Conservation (phyloP, 2,113 vertebrate species). For the Neolamprologus toae region DNA sequence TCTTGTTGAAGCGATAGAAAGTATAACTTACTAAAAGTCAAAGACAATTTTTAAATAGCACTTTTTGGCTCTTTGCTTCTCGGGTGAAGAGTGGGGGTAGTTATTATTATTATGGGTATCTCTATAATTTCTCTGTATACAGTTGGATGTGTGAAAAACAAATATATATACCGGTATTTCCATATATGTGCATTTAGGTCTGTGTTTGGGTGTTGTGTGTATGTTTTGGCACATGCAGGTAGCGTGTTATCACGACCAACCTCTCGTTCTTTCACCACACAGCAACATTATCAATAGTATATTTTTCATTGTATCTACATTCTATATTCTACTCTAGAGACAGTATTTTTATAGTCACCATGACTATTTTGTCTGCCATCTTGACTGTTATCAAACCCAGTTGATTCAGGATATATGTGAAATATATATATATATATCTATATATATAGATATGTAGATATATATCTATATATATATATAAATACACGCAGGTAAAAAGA, state of each 20-base stretch:
- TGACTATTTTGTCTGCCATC: conserved; percentile 63
- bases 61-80: conserved; percentile 75
- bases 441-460: conserved; percentile 1
- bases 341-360: conserved; percentile 70
- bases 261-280: conserved; percentile 45
- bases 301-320: conserved; percentile 61
- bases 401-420: conserved; percentile 58
- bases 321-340: conserved; percentile 60
- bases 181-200: conserved; percentile 73
- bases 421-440: conserved; percentile 22
- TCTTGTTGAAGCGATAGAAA: conserved; percentile 66
- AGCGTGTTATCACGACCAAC: conserved; percentile 51
- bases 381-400: conserved; percentile 67
- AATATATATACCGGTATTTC: conserved; percentile 66
- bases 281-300: conserved; percentile 58
- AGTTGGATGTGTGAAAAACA: conserved; percentile 71
- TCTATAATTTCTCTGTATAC: conserved; percentile 73
- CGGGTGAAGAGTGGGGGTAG: conserved; percentile 66
- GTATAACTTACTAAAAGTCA: conserved; percentile 72
- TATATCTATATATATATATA: neutral
- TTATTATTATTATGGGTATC: conserved; percentile 66
- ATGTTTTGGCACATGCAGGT: conserved; percentile 67
- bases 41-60: conserved; percentile 75
- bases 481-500: conserved; percentile 32
- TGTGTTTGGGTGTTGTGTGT: conserved; percentile 65